Conservation (phyloP, 2,797 vertebrate genomes). For the Poecilia velifera region DNA sequence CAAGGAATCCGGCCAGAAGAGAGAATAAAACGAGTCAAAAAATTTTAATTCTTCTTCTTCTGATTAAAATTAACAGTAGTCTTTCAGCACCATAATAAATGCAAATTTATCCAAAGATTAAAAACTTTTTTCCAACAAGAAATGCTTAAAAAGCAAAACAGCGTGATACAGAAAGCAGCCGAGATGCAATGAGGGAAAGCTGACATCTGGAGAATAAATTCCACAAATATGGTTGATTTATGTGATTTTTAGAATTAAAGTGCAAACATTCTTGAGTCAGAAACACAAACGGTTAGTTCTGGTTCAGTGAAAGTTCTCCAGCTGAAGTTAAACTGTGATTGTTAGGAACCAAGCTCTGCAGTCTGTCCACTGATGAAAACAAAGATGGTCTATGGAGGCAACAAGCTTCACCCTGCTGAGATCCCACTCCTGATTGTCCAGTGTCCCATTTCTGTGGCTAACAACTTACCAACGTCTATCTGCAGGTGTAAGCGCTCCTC, state of each 20-base stretch:
- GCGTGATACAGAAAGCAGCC: background rate
- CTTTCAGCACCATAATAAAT: too few species aligned
- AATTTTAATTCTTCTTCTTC: too few species aligned
- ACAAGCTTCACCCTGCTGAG: background rate
- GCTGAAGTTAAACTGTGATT: background rate
- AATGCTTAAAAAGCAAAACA: background rate
- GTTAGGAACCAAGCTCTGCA: background rate
- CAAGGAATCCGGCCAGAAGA: too few species aligned
- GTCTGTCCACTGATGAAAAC: background rate
- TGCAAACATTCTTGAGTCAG: background rate
- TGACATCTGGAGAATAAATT: background rate
- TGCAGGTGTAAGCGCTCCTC: constrained; percentile 18
- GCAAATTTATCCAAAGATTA: background rate
- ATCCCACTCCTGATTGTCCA: background rate
- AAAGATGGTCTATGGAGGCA: background rate
- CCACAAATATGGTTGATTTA: background rate
- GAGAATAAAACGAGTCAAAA: too few species aligned
- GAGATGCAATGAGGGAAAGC: background rate
- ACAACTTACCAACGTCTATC: background rate
- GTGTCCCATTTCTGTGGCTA: background rate
- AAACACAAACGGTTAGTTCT: background rate
- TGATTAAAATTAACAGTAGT: too few species aligned
- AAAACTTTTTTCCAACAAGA: background rate
- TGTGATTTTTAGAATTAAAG: background rate
- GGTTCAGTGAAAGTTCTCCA: background rate